These are phyloP conservation scores for Merodon equestris DNA, from an alignment of 2,888 invertebrate species.

Conservation along the genomic window DNA sequence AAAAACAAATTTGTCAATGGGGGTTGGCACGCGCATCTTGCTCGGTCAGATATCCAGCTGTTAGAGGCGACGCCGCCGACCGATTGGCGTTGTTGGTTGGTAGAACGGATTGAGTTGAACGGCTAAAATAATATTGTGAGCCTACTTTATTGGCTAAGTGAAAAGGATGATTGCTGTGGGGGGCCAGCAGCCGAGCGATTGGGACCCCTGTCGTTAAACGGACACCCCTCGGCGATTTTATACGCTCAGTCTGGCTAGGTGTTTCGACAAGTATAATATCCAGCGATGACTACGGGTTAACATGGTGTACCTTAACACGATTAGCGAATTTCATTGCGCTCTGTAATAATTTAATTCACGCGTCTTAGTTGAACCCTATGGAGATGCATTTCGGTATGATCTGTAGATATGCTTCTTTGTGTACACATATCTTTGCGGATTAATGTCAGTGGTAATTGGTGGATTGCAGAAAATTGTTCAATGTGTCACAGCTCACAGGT, in stretches of 20 bases:
- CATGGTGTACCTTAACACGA: constrained; percentile 71
- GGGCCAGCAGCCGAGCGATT: constrained; percentile 52
- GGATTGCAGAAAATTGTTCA: no score
- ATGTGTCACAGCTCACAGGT: no score
- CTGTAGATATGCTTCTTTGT: no score
- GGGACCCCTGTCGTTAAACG: constrained; percentile 65
- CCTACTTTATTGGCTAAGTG: constrained; percentile 67
- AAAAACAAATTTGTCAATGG: constrained; percentile 78
- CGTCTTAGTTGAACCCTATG: no score
- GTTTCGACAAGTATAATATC: constrained; percentile 67
- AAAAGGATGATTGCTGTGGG: constrained; percentile 67
- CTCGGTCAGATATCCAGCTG: constrained; percentile 62
- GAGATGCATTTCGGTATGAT: no score
- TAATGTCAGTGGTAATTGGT: no score
- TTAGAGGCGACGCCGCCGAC: constrained; percentile 55
- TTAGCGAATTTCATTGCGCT: constrained; percentile 69
- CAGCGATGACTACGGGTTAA: constrained; percentile 68
- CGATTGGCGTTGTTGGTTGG: constrained; percentile 7
- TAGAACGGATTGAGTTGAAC: constrained; percentile 15
- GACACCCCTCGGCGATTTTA: constrained; percentile 61
- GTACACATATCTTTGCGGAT: no score
- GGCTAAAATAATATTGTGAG: constrained; percentile 30
- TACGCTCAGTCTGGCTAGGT: constrained; percentile 53
- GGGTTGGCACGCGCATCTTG: constrained; percentile 78
- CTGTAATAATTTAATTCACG: constrained; percentile 65